These are phyloP conservation scores for Percopsis transmontana DNA, from an alignment of 2,113 vertebrate species.

Conservation along the genomic window DNA sequence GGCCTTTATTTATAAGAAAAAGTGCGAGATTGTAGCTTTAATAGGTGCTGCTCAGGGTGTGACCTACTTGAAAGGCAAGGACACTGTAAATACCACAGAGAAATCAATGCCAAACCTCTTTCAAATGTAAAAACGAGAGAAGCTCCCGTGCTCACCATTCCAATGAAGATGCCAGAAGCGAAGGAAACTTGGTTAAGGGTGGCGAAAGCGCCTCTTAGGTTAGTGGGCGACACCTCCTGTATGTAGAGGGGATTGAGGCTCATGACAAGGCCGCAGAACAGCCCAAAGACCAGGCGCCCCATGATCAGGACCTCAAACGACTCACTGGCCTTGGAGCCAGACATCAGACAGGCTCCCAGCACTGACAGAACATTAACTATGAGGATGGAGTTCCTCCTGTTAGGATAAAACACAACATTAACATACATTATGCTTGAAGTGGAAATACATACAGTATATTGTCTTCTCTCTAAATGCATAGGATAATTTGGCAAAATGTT, in stretches of 20 bases:
- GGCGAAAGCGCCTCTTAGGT: constrained; percentile 78
- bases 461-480: too few relatives aligned
- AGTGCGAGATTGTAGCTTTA: too few relatives aligned
- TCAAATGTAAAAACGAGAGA: not conserved
- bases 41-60: too few relatives aligned
- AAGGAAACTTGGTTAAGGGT: constrained; percentile 81
- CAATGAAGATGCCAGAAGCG: constrained; percentile 75
- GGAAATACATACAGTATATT: not conserved
- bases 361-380: constrained; percentile 77
- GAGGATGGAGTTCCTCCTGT: constrained; percentile 79
- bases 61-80: too few relatives aligned
- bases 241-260: constrained; percentile 82
- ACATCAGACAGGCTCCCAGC: constrained; percentile 73
- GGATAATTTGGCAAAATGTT: too few relatives aligned
- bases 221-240: constrained; percentile 78
- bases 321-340: constrained; percentile 66
- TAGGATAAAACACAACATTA: not conserved
- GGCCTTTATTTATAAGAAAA: too few relatives aligned
- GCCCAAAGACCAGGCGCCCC: constrained; percentile 77
- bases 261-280: constrained; percentile 82
- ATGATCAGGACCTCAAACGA: constrained; percentile 80
- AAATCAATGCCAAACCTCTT: too few relatives aligned
- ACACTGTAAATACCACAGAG: too few relatives aligned
- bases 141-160: constrained; percentile 71
- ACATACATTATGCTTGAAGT: not conserved